phyloP scores from a whole-genome alignment of 37 sponge, comb jelly and placozoan species.

The Eunapius fragilis region DNA sequence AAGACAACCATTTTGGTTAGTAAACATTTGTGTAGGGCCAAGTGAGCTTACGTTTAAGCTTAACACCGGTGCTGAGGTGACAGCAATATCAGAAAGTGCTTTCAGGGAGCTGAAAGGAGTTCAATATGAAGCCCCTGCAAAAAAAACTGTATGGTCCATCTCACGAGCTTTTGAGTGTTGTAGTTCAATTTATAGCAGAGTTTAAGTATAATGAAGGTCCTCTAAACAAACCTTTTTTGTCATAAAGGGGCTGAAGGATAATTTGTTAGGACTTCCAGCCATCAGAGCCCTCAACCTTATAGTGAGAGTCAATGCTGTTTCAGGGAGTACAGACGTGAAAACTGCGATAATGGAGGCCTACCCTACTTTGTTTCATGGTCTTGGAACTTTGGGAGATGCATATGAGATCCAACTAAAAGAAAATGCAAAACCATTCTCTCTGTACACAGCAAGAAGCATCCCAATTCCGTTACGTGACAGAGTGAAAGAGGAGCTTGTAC shows the following conservation, averaged over 20 bases:
- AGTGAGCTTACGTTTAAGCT: constrained; percentile 41
- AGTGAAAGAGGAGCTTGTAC: neutral
- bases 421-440: neutral
- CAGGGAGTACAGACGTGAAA: no score
- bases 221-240: constrained; percentile 15
- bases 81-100: constrained; percentile 36
- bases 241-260: constrained; percentile 15
- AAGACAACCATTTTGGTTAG: constrained; percentile 13
- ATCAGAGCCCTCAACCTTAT: constrained; percentile 41
- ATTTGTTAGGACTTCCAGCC: constrained; percentile 45
- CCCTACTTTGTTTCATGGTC: neutral
- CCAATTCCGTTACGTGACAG: neutral
- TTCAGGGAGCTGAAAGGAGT: constrained; percentile 4
- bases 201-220: neutral
- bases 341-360: no score
- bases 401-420: constrained; percentile 5
- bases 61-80: constrained; percentile 68
- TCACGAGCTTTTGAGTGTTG: neutral
- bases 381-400: neutral
- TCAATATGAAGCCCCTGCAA: constrained; percentile 2
- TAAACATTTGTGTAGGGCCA: constrained; percentile 1
- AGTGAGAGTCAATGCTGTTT: constrained; percentile 5
- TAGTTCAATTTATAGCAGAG: constrained; percentile 18
- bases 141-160: constrained; percentile 44
- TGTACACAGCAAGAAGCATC: neutral